Evolutionary conservation across 2,888 invertebrate genomes (phyloP), one percentile per base, ranked within the genome.

Genomic region (Drosophila ezoana): DNA sequence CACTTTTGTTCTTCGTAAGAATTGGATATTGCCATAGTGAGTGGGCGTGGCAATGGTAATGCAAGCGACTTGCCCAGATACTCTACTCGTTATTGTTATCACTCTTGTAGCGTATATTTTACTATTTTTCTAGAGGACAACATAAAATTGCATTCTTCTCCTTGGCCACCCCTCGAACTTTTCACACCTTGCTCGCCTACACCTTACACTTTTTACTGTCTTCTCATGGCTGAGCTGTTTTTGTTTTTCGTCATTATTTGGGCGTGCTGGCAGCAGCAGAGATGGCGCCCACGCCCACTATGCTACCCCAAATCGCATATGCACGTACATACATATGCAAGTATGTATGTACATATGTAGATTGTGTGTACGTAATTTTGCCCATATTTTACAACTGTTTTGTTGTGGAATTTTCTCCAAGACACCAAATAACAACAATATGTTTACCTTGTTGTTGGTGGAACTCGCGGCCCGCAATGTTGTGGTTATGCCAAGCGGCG

Each of bases 341-440:
- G 10, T 18, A 33, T 37, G 20, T 16, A n/a, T n/a, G 14, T 28
- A 18, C 49, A 14, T 54, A 10, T 64, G 64, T 63, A 49, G 20
- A 20, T 20, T 2, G 20, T 20, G 20, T 72, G 48, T 74, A 47
- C 58, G 58, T 81, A 58, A 56, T 75, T 79, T 80, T 72, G 81
- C 79, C 79, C 79, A 80, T 83, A 83, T 84, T 81, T 87, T 87
- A 83, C 86, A 84, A 83, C 81, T 87, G 81, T 84, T 88, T 86
- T 72, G 78, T 75, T 86, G 82, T 72, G 70, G 76, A 70, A 76
- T 79, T 77, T 87, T 85, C 82, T 75, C 72, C 69, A 87, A 83
- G 83, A 87, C 84, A 81, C 69, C 74, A 68, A 81, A 73, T 61
- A 79, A 73, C 61, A 76, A 61, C 56, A 83, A 68, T 53, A 74